Percentiles rank a stretch among this genome's conserved stretches.
These are phyloP conservation scores for Epistrophella euchroma DNA, from an alignment of 2,888 invertebrate species.

Conservation along the genomic window DNA sequence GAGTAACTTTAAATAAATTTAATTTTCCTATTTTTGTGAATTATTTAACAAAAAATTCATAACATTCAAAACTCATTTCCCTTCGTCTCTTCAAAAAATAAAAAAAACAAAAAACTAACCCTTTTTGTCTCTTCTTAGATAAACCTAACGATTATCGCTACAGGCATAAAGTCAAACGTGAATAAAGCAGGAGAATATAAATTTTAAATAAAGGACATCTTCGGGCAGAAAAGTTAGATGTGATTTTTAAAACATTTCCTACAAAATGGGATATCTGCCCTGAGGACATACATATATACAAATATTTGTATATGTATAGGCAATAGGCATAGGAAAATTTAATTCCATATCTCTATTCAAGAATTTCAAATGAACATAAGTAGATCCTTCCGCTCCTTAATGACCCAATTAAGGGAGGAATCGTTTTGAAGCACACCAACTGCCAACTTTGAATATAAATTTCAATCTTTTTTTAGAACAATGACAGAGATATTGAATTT, in stretches of 20 bases:
- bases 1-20: not conserved
- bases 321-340: not conserved
- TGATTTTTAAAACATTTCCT: not conserved
- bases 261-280: conserved; percentile 1
- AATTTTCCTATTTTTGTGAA: not conserved
- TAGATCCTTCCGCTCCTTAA: conserved; percentile 35
- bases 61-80: not conserved
- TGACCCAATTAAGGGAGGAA: conserved; percentile 8
- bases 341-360: conserved; percentile 2
- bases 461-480: conserved; percentile 1
- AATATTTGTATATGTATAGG: not conserved
- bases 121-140: conserved; percentile 11
- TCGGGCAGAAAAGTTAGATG: not conserved
- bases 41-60: not conserved
- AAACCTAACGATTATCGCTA: conserved; percentile 17
- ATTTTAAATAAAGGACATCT: conserved; percentile 22
- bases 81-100: not conserved
- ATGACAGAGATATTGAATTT: conserved; percentile 21
- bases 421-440: not conserved
- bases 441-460: conserved; percentile 16
- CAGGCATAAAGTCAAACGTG: conserved; percentile 9
- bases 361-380: conserved; percentile 23
- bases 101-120: not conserved
- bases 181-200: not conserved
- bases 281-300: not conserved